Evolutionary conservation across 2,888 invertebrate species (phyloP), one percentile per base, ranked within the genome.

Genomic region (Euspilapteryx auroguttella): DNA sequence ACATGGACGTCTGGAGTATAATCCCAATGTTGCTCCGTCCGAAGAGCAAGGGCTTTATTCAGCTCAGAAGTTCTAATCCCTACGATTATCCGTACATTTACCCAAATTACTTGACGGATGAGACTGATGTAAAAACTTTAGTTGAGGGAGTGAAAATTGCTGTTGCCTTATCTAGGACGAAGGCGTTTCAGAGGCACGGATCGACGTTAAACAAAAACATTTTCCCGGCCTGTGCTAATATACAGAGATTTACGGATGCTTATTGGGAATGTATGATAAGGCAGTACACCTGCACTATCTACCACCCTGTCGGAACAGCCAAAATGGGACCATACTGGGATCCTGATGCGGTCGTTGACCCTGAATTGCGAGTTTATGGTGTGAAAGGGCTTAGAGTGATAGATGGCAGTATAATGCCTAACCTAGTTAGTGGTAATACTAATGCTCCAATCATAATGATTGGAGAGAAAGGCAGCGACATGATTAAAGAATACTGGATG

Each of bases 281-380:
- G 7, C 81, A 87, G 22, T 91, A 90, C 38, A 87, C 89, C 0
- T 85, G 83, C 4, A 92, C 91, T 0, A 88, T 92, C 28, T 92
- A 92, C 45, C 91, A 91, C 64, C 91, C 91, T 0, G 85, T 88
- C 0, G 92, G 92, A 1, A 93, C 92, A 0, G 87, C 87, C 24
- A 92, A 91, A 51, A 93, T 93, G 93, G 93, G 92, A 0, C 91
- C 92, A 0, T 85, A 84, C 40, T 89, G 88, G 87, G 92, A 92
- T 46, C 79, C 81, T 9, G 84, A 84, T 4, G 91, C 91, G 0
- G 92, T 92, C 0, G 91, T 92, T 0, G 90, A 92, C 52, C 82
- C 86, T 2, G 83, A 89, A 44, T 56, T 91, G 5, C 68, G 84
- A 30, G 90, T 92, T 1, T 89, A 91, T 42, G 92, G 91, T 1